Percentiles rank a stretch among this genome's conserved stretches.
Evolutionary conservation across 2,888 invertebrate genomes (phyloP).

Genomic region (Liopterus haemorrhoidalis): DNA sequence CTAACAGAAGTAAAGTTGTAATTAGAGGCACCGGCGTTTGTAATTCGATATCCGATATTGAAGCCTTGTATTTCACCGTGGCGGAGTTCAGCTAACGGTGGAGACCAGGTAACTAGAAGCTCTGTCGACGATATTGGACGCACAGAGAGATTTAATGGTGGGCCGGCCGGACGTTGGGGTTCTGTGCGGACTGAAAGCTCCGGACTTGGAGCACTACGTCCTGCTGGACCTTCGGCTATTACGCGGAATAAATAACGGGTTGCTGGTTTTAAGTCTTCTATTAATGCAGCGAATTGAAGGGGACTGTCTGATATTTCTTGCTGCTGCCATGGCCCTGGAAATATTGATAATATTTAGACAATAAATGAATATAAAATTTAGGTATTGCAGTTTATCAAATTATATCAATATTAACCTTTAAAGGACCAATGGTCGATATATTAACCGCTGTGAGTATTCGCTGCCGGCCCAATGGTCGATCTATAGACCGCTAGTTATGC

Average conservation of each 20-base stretch:
- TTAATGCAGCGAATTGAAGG: conserved; percentile 54
- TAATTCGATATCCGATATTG: conserved; percentile 61
- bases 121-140: conserved; percentile 68
- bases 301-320: conserved; percentile 61
- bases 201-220: conserved; percentile 60
- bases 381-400: no score
- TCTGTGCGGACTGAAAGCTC: conserved; percentile 61
- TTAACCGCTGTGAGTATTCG: no score
- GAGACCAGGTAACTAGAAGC: conserved; percentile 66
- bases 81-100: conserved; percentile 61
- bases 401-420: no score
- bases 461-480: no score
- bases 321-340: conserved; percentile 57
- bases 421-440: no score
- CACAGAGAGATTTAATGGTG: conserved; percentile 61
- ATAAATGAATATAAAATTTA: no score
- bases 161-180: conserved; percentile 65
- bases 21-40: conserved; percentile 49
- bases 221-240: conserved; percentile 68
- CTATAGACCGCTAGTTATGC: no score
- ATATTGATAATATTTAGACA: no score
- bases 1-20: conserved; percentile 65
- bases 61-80: conserved; percentile 72
- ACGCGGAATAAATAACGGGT: conserved; percentile 65
- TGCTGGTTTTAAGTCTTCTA: conserved; percentile 65